Base-by-base conservation (phyloP, 2,113 vertebrate species). In the Coreoperca whiteheadi region DNA sequence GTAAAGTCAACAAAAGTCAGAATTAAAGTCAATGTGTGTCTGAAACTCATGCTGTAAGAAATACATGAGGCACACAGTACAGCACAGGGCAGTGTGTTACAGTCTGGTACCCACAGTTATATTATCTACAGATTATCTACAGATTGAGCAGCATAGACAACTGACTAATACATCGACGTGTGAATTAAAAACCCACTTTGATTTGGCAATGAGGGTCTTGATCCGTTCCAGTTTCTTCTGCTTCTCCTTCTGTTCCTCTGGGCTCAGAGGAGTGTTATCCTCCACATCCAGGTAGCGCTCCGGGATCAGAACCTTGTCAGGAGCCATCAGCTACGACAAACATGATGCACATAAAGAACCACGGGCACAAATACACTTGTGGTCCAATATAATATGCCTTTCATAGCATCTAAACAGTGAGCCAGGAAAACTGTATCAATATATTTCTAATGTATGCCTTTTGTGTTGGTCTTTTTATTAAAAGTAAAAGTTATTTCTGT, bases 131-230 rank as follows among this genome's bases (percentile, higher is more conserved):
- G 4, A 34, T 34, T 34, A 34, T 34, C n/a, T n/a, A n/a, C n/a
- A n/a, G n/a, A n/a, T n/a, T n/a, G 23, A 65, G 9, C 6, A 50
- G 51, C 4, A 50, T 4, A 74, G n/a, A 53, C 20, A 53, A 48
- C 9, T 4, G 50, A 77, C 4, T 28, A 18, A 23, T 25, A 4
- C n/a, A 50, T 51, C 14, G 25, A 43, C 10, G 21, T 63, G 2
- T 64, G 60, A 67, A 8, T 67, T 0, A 23, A n/a, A 63, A 72
- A 88, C 89, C 59, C 92, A 99, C 98, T 97, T 99, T 92, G 98
- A 99, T 92, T 99, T 99, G 91, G 98, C 98, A 85, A 99, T 99
- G 56, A 99, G 97, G 0, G 97, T 98, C 92, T 99, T 99, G 93
- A 99, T 99, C 77, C 98, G 94, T 72, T 99, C 97, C 87, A 99